These are phyloP conservation scores for Cantharis rustica DNA, from an alignment of 2,888 invertebrate genomes.

Conservation along the genomic window DNA sequence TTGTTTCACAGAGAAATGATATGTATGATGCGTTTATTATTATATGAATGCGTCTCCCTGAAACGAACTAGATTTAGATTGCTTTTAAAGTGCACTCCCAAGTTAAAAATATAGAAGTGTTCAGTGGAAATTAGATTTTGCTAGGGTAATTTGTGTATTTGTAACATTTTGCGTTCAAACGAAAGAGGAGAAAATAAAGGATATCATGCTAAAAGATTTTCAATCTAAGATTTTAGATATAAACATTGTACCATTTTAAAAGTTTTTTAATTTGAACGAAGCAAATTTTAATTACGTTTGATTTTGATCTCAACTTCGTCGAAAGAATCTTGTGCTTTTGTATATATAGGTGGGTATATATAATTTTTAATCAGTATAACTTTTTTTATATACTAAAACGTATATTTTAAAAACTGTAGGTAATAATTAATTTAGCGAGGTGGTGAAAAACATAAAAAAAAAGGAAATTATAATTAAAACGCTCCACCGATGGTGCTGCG, in stretches of 20 bases:
- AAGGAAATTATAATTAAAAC: background rate
- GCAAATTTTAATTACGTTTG: conserved; percentile 29
- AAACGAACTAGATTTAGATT: conserved; percentile 26
- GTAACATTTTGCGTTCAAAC: conserved; percentile 23
- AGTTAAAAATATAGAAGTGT: conserved; percentile 23
- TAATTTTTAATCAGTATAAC: background rate
- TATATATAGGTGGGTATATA: background rate
- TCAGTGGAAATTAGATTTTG: conserved; percentile 25
- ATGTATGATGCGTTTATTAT: conserved; percentile 57
- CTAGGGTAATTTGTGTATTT: conserved; percentile 29
- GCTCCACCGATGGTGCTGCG: background rate
- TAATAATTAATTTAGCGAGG: background rate
- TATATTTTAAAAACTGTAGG: background rate
- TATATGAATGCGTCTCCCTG: conserved; percentile 48
- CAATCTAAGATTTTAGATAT: conserved; percentile 29
- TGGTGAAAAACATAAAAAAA: background rate
- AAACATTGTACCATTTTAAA: conserved; percentile 25
- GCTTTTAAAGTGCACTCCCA: conserved; percentile 17
- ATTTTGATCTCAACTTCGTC: conserved; percentile 25
- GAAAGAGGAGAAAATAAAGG: conserved; percentile 22
- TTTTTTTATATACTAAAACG: background rate
- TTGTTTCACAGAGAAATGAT: conserved; percentile 55
- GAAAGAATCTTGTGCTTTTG: background rate
- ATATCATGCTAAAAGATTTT: conserved; percentile 24
- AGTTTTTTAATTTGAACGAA: conserved; percentile 29